Evolutionary conservation across 2,888 invertebrate species (phyloP), one percentile per base, ranked within the genome.

Genomic region (Volucella inanis): DNA sequence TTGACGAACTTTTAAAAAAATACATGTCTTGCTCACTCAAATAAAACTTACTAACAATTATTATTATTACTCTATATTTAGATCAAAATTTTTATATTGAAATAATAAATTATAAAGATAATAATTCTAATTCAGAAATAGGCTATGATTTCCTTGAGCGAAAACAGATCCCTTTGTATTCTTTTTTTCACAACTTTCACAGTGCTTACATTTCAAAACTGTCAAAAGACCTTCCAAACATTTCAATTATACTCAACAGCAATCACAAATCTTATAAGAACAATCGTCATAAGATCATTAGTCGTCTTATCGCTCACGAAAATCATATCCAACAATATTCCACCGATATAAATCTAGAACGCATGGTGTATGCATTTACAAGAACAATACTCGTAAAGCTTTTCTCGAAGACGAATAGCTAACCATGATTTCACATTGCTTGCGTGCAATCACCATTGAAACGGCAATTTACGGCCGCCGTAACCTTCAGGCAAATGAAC

Each of bases 401-500:
- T 57, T 55, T 52, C 77, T 62, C 65, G 2, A 64, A 39, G 83
- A 45, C 68, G 65, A 54, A 39, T 62, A 43, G 6, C 18, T n/a
- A 15, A 62, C 55, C 14, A 39, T 47, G 74, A 70, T 65, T 85
- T 80, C 75, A 67, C 61, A 72, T 57, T 64, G 68, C 55, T 59
- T 80, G 80, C 85, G 64, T 80, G 80, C 80, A 72, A 18, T 71
- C 80, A 75, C 65, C 79, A 83, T 79, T 83, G 64, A 79, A 65
- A 54, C 50, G 41, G 47, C 55, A 43, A 22, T 59, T 65, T 50
- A 61, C 64, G 74, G 55, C 67, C 76, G 49, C 64, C 61, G 15
- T 67, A 77, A 85, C 85, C 85, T 85, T 85, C 80, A 80, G 43
- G 80, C 80, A 76, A 85, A 77, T 80, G 76, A 77, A 80, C 85